Percentiles rank a stretch among this genome's conserved stretches.
These are phyloP conservation scores for Nasonovia ribisnigri DNA, from an alignment of 2,888 invertebrate species.

Conservation along the genomic window DNA sequence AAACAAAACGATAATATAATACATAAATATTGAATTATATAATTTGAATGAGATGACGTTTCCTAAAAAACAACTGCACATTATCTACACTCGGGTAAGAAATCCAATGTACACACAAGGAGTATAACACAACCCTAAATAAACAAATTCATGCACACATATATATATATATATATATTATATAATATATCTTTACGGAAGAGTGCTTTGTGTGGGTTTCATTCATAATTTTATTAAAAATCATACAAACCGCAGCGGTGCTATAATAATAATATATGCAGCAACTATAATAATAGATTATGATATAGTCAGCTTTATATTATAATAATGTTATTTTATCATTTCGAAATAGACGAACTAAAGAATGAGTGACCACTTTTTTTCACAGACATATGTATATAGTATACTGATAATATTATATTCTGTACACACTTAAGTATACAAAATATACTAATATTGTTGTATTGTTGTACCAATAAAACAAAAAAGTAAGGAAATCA, in stretches of 20 bases:
- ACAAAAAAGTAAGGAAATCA: neutral
- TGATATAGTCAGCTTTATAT: slow-evolving; percentile 10
- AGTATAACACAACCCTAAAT: neutral
- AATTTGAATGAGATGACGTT: neutral
- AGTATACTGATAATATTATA: neutral
- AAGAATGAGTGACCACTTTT: neutral
- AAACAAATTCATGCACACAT: slow-evolving; percentile 60
- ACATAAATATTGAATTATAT: neutral
- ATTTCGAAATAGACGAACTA: slow-evolving; percentile 10
- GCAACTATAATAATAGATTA: neutral
- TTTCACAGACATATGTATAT: neutral
- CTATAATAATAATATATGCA: too few species aligned
- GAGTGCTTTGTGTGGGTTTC: slow-evolving; percentile 48
- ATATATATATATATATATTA: neutral
- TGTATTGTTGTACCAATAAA: neutral
- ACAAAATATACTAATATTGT: too few species aligned
- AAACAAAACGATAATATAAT: neutral
- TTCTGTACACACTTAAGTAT: neutral
- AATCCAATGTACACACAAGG: neutral
- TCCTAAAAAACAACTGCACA: neutral
- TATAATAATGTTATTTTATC: neutral
- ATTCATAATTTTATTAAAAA: slow-evolving; percentile 22
- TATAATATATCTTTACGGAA: neutral
- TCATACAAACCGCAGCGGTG: neutral
- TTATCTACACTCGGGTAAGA: neutral